These are phyloP conservation scores for Chaetodon trifasciatus DNA, from an alignment of 2,797 vertebrate genomes.

Conservation along the genomic window DNA sequence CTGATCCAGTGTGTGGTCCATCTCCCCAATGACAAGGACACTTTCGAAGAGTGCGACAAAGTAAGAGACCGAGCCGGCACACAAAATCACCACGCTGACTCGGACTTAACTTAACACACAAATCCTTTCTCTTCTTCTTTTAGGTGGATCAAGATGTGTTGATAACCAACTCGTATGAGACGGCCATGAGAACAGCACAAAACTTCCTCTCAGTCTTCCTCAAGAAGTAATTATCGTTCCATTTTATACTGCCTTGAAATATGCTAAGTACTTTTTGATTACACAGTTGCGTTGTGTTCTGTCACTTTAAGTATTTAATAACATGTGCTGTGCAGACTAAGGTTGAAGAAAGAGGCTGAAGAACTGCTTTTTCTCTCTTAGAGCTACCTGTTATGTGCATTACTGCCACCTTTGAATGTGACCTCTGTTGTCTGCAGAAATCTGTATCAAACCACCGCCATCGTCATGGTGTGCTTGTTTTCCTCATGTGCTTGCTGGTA, in stretches of 20 bases:
- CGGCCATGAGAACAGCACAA: conserved; percentile 97
- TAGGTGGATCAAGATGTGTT: conserved; percentile 96
- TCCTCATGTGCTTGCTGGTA: neutral
- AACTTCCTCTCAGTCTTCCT: conserved; percentile 99
- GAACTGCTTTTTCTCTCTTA: neutral
- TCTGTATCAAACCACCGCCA: conserved; percentile 2
- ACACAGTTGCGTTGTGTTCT: neutral
- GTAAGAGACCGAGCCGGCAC: conserved; percentile 73
- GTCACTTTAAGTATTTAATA: neutral
- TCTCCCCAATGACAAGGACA: conserved; percentile 91
- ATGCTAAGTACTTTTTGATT: neutral
- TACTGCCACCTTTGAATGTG: neutral
- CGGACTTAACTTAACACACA: neutral
- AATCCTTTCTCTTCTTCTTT: conserved; percentile 33
- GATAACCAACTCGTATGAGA: conserved; percentile 98
- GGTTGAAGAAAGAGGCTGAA: neutral
- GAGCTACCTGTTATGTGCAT: neutral
- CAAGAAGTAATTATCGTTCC: conserved; percentile 90
- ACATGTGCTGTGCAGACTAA: neutral
- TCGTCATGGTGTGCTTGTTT: neutral
- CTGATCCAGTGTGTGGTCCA: conserved; percentile 99
- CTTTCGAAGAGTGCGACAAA: conserved; percentile 92
- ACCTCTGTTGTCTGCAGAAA: neutral
- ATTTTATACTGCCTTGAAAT: neutral
- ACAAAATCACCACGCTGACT: neutral